Evolutionary conservation across 2,113 vertebrate species (phyloP).

Genomic region (Aegithalos caudatus): DNA sequence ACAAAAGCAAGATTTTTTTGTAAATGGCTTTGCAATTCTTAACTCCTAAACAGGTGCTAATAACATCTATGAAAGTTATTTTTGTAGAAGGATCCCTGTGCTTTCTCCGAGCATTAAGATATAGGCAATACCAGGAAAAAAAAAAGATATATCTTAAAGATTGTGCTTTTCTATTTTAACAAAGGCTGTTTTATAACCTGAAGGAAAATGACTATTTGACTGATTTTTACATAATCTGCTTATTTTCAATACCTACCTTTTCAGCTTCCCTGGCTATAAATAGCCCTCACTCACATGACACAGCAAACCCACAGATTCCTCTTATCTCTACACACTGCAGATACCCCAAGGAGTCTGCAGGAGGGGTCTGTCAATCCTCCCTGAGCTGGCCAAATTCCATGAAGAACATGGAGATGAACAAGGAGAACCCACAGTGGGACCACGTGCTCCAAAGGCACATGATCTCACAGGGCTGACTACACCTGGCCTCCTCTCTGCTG

Average conservation of each 20-base stretch:
- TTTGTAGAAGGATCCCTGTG: background rate
- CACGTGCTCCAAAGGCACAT: accelerated
- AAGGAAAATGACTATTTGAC: background rate
- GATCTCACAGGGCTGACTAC: background rate
- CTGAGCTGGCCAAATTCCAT: background rate
- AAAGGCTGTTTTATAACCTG: background rate
- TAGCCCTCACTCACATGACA: background rate
- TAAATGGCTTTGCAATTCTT: background rate
- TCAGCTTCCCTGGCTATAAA: background rate
- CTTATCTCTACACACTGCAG: background rate
- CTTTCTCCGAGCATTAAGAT: background rate
- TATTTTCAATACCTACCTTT: background rate
- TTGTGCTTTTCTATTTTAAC: background rate
- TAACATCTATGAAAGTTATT: background rate
- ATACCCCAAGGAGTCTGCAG: background rate
- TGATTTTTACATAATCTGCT: slow-evolving; percentile 34
- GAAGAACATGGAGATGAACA: background rate
- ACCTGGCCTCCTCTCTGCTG: background rate
- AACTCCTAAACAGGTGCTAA: background rate
- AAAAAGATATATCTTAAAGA: background rate
- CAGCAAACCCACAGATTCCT: background rate
- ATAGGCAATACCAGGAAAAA: background rate
- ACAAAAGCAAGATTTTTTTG: background rate
- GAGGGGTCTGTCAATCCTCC: background rate
- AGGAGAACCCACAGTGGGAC: background rate